Base-by-base conservation (phyloP, 2,888 invertebrate species). In the Dynastes grantii region DNA sequence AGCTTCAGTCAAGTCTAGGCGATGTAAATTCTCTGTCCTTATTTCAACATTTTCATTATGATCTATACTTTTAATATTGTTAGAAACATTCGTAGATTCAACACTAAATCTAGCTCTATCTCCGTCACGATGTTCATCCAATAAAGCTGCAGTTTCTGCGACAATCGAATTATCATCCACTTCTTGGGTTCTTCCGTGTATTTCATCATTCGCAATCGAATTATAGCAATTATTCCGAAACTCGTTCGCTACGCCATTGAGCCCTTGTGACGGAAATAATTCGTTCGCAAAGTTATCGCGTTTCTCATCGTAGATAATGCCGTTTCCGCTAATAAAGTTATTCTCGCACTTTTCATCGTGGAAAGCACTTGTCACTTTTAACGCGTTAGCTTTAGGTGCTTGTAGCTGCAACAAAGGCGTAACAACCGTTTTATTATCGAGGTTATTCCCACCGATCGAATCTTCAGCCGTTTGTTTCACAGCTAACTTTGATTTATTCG, bases 391-490 rank as follows among this genome's bases (percentile, higher is more conserved):
- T n/a, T 27, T 13, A 68, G 49, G 11, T 51, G 37, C 27, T 51
- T 4, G 27, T 22, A 9, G 55, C 55, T n/a, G 45, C 40, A n/a
- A 40, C 45, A 40, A 65, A 13, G 40, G 27, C 45, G 49, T 27
- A 27, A 22, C 40, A 22, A 58, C 22, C 11, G 13, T 75, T 45
- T 73, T 61, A 45, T 61, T 75, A 71, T 71, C 55, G 22, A 71
- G 40, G 22, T 40, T 58, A 22, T 32, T 37, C n/a, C 8, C n/a
- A 5, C 16, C 32, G 53, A 55, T 58, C 58, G 40, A 73, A 5
- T 73, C 61, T 16, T 73, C 73, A 58, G 45, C 61, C 73, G 61
- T 75, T 75, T 61, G 61, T 49, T 61, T n/a, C 37, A 11, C 55
- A 8, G 16, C 16, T 71, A 71, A 40, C 32, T 37, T 37, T 8